phyloP scores from a whole-genome alignment of 2,113 vertebrate species.

The Grammomys surdaster region DNA sequence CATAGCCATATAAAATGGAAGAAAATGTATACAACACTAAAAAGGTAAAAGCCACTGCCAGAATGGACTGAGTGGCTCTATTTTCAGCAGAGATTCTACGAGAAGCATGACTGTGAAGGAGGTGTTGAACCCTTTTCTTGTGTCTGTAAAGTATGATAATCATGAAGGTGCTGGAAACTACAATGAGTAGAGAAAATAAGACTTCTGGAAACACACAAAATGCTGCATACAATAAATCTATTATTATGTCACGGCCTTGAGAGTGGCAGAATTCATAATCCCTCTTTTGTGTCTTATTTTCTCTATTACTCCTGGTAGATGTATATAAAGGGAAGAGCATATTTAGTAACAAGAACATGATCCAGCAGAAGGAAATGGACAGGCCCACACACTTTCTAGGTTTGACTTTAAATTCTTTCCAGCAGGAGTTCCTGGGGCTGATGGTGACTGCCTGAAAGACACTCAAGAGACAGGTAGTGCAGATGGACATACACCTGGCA shows the following conservation, averaged over 20 bases:
- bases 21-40: not conserved
- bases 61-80: not conserved
- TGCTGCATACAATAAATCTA: not conserved
- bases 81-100: not conserved
- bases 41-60: not conserved
- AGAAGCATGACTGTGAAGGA: not conserved
- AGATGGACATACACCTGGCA: not conserved
- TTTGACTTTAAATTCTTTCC: not conserved
- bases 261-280: not conserved
- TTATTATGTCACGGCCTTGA: fast-evolving
- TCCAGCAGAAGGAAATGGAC: not conserved
- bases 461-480: not conserved
- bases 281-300: not conserved
- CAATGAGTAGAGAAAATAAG: not conserved
- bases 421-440: not conserved
- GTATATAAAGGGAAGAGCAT: not conserved
- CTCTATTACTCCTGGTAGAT: too few relatives aligned
- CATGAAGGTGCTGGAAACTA: not conserved
- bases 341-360: not conserved
- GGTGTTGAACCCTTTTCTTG: not conserved
- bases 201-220: not conserved
- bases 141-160: not conserved
- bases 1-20: fast-evolving
- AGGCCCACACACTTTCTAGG: not conserved
- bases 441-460: not conserved